Percentiles rank a stretch among this genome's conserved stretches.
Evolutionary conservation across 2,888 invertebrate genomes (phyloP).

Genomic region (Nemoura dubitans): DNA sequence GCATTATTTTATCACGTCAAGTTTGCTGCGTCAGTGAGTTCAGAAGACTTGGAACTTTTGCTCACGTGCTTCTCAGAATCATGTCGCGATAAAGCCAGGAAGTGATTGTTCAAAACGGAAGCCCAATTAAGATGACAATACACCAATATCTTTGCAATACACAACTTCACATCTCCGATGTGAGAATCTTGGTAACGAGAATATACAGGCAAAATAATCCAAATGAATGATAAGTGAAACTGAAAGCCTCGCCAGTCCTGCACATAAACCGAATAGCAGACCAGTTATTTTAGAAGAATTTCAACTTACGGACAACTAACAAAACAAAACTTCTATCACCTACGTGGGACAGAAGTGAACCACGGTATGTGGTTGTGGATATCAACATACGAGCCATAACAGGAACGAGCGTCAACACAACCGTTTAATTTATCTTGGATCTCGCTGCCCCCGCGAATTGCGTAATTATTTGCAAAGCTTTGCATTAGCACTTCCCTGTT

Average conservation of each 20-base stretch:
- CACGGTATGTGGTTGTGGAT: not conserved
- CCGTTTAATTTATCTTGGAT: not conserved
- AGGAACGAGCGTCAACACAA: not conserved
- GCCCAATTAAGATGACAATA: not conserved
- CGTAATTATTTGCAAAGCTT: not conserved
- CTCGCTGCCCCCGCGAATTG: not conserved
- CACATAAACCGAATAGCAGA: no score
- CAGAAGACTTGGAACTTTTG: not conserved
- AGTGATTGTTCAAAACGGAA: not conserved
- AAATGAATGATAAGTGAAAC: not conserved
- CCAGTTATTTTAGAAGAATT: not conserved
- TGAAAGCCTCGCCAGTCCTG: no score
- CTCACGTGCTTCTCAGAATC: not conserved
- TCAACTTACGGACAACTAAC: no score
- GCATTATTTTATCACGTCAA: constrained; percentile 1
- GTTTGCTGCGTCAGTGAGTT: constrained; percentile 4
- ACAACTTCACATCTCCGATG: not conserved
- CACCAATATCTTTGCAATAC: no score
- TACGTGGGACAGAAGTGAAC: not conserved
- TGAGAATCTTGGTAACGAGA: not conserved
- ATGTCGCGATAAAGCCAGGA: not conserved
- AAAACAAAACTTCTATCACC: no score
- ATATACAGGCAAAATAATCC: no score
- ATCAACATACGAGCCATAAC: not conserved
- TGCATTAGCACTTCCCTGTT: not conserved